Evolutionary conservation across 2,888 invertebrate genomes (phyloP).

Genomic region (Andrena bicolor): DNA sequence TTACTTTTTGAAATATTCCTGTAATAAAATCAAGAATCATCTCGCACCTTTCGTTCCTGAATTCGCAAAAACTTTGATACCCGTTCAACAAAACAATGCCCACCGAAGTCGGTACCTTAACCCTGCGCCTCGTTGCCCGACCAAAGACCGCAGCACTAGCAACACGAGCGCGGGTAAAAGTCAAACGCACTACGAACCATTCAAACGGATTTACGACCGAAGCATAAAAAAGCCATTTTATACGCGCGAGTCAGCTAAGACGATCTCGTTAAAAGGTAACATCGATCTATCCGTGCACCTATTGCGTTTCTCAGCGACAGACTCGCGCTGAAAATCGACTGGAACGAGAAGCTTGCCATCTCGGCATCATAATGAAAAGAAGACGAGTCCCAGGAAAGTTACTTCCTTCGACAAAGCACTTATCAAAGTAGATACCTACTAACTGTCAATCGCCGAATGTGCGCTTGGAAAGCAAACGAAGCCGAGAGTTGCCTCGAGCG

Average conservation of each 20-base stretch:
- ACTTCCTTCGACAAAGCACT: no score
- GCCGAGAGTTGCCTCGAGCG: no score
- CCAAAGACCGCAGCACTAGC: slow-evolving; percentile 21
- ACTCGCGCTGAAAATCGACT: no score
- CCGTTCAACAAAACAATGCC: slow-evolving; percentile 19
- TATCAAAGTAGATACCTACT: no score
- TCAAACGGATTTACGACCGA: slow-evolving; percentile 17
- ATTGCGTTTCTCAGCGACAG: not conserved
- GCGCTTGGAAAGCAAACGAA: no score
- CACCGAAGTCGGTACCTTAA: slow-evolving; percentile 22
- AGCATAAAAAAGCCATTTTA: slow-evolving; percentile 18
- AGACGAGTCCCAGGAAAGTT: no score
- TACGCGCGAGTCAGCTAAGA: not conserved
- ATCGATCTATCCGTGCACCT: not conserved
- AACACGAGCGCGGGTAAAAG: slow-evolving; percentile 21
- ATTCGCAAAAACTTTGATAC: slow-evolving; percentile 21
- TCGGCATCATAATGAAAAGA: no score
- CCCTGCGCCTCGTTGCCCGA: slow-evolving; percentile 27
- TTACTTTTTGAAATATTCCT: no score
- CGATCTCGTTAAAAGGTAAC: not conserved
- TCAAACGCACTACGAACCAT: slow-evolving; percentile 11
- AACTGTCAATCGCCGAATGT: no score
- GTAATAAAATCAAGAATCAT: no score
- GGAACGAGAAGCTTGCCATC: no score
- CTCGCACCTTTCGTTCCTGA: not conserved